Percentiles rank a stretch among this genome's conserved stretches.
Evolutionary conservation across 2,113 vertebrate species (phyloP).

Genomic region (Girardinichthys multiradiatus): DNA sequence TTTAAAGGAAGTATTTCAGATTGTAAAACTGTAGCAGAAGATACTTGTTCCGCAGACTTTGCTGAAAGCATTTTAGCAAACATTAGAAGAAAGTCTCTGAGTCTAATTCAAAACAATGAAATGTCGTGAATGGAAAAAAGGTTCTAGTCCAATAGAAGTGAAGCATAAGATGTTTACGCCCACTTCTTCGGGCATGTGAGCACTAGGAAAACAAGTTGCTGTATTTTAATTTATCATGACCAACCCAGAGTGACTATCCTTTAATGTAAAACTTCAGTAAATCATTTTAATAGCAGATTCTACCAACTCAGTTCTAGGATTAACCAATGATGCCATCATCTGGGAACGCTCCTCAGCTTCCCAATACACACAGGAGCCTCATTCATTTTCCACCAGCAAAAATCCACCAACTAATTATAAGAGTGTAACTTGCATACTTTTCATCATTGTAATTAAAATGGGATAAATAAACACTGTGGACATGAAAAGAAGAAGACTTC

Average conservation of each 20-base stretch:
- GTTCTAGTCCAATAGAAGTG: constrained; percentile 36
- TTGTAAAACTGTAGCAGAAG: no score
- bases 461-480: constrained; percentile 67
- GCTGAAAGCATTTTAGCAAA: not conserved
- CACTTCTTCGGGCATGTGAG: constrained; percentile 6
- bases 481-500: constrained; percentile 52
- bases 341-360: constrained; percentile 12
- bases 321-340: constrained; percentile 48
- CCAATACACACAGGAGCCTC: constrained; percentile 19
- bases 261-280: constrained; percentile 57
- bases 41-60: not conserved
- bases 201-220: constrained; percentile 57
- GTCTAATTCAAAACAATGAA: constrained; percentile 71
- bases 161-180: not conserved
- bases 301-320: constrained; percentile 30
- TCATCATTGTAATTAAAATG: constrained; percentile 68
- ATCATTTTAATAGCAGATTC: constrained; percentile 51
- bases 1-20: not conserved
- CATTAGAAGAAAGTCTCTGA: constrained; percentile 56
- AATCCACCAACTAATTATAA: constrained; percentile 30
- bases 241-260: constrained; percentile 43
- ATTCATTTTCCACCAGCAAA: constrained; percentile 25
- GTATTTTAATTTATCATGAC: constrained; percentile 56
- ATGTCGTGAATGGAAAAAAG: constrained; percentile 35
- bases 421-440: constrained; percentile 57